Evolutionary conservation across 2,888 invertebrate genomes (phyloP).

Genomic region (Gastracanthus pulcherrimus): DNA sequence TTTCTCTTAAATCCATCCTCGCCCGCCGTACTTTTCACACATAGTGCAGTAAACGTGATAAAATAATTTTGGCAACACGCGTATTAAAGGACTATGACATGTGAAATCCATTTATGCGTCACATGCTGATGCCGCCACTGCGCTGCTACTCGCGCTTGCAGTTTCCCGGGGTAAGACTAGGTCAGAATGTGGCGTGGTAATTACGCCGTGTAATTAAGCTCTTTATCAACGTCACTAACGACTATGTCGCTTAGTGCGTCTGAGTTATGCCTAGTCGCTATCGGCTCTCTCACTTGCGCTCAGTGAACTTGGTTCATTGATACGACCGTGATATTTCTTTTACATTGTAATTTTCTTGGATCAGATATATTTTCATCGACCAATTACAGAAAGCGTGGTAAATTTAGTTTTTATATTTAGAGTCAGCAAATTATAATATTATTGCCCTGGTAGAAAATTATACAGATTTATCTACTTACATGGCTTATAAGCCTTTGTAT

Average conservation of each 20-base stretch:
- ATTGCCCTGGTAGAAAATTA: too few species aligned
- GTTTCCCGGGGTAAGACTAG: slow-evolving; percentile 32
- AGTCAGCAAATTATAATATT: too few species aligned
- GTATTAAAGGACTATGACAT: slow-evolving; percentile 13
- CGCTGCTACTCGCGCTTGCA: too few species aligned
- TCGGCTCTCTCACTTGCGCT: slow-evolving; percentile 6
- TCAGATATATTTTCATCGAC: too few species aligned
- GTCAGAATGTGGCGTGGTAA: slow-evolving; percentile 55
- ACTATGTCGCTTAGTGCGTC: slow-evolving; percentile 59
- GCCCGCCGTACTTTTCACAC: too few species aligned
- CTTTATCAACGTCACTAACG: slow-evolving; percentile 63
- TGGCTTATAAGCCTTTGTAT: too few species aligned
- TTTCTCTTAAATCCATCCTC: too few species aligned
- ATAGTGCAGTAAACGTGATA: not conserved
- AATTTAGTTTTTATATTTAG: too few species aligned
- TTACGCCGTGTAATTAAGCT: slow-evolving; percentile 61
- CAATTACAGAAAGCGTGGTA: too few species aligned
- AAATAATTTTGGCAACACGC: slow-evolving; percentile 37
- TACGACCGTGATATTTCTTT: slow-evolving; percentile 2
- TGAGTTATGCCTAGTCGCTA: slow-evolving; percentile 20
- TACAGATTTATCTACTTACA: too few species aligned
- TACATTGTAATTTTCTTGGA: slow-evolving; percentile 46
- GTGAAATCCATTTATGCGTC: slow-evolving; percentile 38
- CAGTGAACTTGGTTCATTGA: slow-evolving; percentile 32
- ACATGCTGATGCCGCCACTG: not conserved